phyloP scores from a whole-genome alignment of 2,113 vertebrate species.

The Mormyrus iriodes region DNA sequence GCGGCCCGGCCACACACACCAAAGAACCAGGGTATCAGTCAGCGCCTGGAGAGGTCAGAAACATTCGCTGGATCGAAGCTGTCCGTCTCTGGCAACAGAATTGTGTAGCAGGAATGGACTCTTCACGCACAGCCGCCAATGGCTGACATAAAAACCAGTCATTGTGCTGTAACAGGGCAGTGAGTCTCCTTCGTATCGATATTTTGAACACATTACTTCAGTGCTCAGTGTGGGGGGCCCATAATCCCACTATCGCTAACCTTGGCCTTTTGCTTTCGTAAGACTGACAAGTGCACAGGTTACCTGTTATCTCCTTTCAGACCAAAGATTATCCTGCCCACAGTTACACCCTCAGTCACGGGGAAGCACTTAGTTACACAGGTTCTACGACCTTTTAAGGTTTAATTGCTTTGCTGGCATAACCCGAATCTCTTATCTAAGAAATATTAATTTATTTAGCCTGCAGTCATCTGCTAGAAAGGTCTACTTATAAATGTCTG shows the following conservation, averaged over 20 bases:
- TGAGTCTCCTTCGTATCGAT: neutral
- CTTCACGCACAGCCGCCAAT: neutral
- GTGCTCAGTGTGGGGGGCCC: neutral
- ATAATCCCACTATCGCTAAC: neutral
- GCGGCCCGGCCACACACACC: neutral
- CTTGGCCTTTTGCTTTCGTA: conserved; percentile 1
- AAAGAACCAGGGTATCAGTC: neutral
- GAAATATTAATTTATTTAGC: conserved; percentile 12
- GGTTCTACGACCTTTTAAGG: conserved; percentile 9
- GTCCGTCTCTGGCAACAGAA: no score
- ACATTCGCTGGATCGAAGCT: neutral
- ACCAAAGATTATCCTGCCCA: neutral
- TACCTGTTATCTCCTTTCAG: neutral
- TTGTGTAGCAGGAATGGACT: neutral
- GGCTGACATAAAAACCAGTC: neutral
- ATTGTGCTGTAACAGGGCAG: neutral
- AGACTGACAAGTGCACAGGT: neutral
- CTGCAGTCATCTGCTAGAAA: conserved; percentile 2
- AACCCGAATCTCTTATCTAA: conserved; percentile 7
- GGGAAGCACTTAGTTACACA: neutral
- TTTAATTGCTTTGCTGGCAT: conserved; percentile 11
- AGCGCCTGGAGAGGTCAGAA: neutral
- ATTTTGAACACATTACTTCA: neutral
- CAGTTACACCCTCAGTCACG: conserved; percentile 1
- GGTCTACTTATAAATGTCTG: neutral